Evolutionary conservation across 2,888 invertebrate species (phyloP).

Genomic region (Choristoneura rosaceana): DNA sequence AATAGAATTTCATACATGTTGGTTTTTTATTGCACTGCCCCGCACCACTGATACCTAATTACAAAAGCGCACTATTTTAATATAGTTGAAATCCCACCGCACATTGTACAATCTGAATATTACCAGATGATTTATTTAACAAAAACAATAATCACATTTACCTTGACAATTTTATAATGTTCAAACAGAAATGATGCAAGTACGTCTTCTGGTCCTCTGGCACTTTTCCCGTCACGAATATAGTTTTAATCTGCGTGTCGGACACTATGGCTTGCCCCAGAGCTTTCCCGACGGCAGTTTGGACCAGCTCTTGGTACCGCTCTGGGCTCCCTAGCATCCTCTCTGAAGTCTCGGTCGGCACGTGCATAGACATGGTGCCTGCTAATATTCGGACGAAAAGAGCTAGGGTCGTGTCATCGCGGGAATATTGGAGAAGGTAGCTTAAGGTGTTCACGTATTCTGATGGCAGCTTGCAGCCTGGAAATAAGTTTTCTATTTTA

Average conservation of each 20-base stretch:
- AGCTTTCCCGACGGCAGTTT: constrained; percentile 75
- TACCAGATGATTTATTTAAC: no score
- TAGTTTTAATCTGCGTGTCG: constrained; percentile 70
- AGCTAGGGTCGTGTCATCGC: constrained; percentile 85
- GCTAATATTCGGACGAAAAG: constrained; percentile 87
- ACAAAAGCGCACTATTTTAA: no score
- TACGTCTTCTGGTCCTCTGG: constrained; percentile 74
- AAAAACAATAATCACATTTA: constrained; percentile 47
- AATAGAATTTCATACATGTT: no score
- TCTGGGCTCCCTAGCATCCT: constrained; percentile 71
- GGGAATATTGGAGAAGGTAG: constrained; percentile 86
- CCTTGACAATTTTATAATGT: constrained; percentile 76
- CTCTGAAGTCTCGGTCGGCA: constrained; percentile 69
- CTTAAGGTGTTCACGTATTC: constrained; percentile 87
- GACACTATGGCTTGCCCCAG: constrained; percentile 71
- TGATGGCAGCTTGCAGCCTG: constrained; percentile 86
- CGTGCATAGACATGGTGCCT: constrained; percentile 84
- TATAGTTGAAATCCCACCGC: no score
- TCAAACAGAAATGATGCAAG: constrained; percentile 74
- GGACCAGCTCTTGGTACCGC: constrained; percentile 69
- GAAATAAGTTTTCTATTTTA: constrained; percentile 26
- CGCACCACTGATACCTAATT: no score
- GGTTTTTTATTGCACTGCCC: no score
- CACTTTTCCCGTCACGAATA: constrained; percentile 63
- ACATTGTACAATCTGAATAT: no score